Conservation (phyloP, 2,888 invertebrate genomes). For the Lithophane ornitopus region DNA sequence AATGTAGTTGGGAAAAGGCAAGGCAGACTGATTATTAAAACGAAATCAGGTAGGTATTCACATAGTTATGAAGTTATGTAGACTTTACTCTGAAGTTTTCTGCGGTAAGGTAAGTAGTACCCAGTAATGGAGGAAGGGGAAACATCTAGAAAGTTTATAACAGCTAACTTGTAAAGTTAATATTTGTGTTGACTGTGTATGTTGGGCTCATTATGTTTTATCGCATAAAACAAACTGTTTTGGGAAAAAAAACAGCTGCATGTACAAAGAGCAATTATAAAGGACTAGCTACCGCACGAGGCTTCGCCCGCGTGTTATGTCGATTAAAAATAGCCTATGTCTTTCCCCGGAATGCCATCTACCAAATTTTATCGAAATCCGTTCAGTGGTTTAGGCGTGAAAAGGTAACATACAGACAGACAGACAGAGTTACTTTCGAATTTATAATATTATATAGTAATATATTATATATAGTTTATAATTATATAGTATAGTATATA, state of each 20-base stretch:
- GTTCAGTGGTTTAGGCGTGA: too few species aligned
- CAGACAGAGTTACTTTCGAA: too few species aligned
- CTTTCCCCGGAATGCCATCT: too few species aligned
- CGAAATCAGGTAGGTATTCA: slow-evolving; percentile 3
- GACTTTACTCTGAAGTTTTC: slow-evolving; percentile 39
- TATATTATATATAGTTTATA: too few species aligned
- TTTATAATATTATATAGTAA: too few species aligned
- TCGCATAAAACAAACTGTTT: not conserved
- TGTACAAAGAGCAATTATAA: not conserved
- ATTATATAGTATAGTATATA: too few species aligned
- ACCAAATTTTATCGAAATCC: too few species aligned
- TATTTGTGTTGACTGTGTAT: not conserved
- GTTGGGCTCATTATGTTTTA: not conserved
- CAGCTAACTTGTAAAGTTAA: slow-evolving; percentile 20
- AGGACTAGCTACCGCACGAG: not conserved
- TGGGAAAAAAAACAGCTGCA: not conserved
- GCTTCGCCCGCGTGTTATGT: too few species aligned
- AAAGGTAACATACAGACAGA: too few species aligned
- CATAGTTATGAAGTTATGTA: slow-evolving; percentile 31
- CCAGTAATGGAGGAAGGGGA: slow-evolving; percentile 13
- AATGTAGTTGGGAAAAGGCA: not conserved
- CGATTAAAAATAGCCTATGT: too few species aligned
- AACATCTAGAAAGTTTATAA: slow-evolving; percentile 15
- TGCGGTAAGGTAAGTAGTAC: not conserved
- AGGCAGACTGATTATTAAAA: not conserved